These are phyloP conservation scores for Mya arenaria DNA, from an alignment of 1,140 invertebrate genomes.

Conservation along the genomic window DNA sequence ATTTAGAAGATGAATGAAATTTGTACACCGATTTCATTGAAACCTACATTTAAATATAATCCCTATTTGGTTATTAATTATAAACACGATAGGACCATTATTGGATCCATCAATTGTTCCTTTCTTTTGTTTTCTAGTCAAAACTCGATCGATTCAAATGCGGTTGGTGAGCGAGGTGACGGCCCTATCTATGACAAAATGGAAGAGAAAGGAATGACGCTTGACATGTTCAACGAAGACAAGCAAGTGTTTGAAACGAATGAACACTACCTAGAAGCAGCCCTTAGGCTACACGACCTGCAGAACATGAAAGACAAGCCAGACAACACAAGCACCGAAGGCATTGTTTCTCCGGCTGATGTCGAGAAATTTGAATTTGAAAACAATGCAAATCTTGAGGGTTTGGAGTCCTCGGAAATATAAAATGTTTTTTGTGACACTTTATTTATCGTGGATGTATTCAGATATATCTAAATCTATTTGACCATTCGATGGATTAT, in stretches of 20 bases:
- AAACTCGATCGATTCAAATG: constrained; percentile 36
- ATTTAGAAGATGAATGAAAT: too few relatives aligned
- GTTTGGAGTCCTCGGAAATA: constrained; percentile 38
- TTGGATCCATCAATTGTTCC: too few relatives aligned
- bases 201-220: constrained; percentile 28
- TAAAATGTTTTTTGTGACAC: too few relatives aligned
- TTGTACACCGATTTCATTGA: too few relatives aligned
- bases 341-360: constrained; percentile 1
- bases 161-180: neutral
- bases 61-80: too few relatives aligned
- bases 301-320: constrained; percentile 6
- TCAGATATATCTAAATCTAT: too few relatives aligned
- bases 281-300: constrained; percentile 17
- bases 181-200: neutral
- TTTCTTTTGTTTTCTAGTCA: too few relatives aligned
- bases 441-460: too few relatives aligned
- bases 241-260: neutral
- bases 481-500: too few relatives aligned
- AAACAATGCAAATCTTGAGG: constrained; percentile 8
- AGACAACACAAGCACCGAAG: neutral
- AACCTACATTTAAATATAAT: too few relatives aligned
- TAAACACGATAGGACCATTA: too few relatives aligned
- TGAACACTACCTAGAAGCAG: constrained; percentile 30
- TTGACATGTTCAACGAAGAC: constrained; percentile 45
- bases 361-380: neutral